These are phyloP conservation scores for Bradypodion pumilum DNA, from an alignment of 2,797 vertebrate genomes.

Conservation along the genomic window DNA sequence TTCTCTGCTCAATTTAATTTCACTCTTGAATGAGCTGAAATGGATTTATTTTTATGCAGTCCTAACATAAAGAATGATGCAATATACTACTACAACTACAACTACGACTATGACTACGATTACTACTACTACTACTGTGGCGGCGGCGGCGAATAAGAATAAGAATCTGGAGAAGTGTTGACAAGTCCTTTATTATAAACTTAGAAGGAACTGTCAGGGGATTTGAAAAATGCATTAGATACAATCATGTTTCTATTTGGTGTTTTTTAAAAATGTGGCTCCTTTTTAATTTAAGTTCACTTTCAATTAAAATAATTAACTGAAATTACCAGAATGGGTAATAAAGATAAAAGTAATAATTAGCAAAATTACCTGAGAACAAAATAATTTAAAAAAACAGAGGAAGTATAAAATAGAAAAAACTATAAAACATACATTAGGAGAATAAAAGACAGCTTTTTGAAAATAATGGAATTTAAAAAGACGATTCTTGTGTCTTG, in stretches of 20 bases:
- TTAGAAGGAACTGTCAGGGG: slow-evolving; percentile 31
- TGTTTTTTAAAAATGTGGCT: not conserved
- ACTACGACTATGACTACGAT: no score
- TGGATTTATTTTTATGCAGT: slow-evolving; percentile 51
- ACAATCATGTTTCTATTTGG: not conserved
- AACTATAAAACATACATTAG: not conserved
- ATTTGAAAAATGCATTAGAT: slow-evolving; percentile 27
- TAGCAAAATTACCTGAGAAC: not conserved
- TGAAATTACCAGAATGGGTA: not conserved
- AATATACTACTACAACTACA: no score
- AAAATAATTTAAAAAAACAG: not conserved
- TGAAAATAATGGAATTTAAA: not conserved
- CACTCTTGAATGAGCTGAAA: slow-evolving; percentile 66
- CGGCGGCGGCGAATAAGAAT: no score
- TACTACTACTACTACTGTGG: no score
- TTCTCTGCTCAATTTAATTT: slow-evolving; percentile 70
- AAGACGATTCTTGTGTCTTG: not conserved
- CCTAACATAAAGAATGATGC: slow-evolving; percentile 46
- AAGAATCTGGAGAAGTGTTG: slow-evolving; percentile 19
- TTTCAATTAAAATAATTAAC: not conserved
- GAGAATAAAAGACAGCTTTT: not conserved
- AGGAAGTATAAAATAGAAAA: not conserved
- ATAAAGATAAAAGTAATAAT: not conserved
- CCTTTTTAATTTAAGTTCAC: not conserved
- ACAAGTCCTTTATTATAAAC: slow-evolving; percentile 20